Evolutionary conservation across 2,888 invertebrate genomes (phyloP).

Genomic region (Drosophila greeni): DNA sequence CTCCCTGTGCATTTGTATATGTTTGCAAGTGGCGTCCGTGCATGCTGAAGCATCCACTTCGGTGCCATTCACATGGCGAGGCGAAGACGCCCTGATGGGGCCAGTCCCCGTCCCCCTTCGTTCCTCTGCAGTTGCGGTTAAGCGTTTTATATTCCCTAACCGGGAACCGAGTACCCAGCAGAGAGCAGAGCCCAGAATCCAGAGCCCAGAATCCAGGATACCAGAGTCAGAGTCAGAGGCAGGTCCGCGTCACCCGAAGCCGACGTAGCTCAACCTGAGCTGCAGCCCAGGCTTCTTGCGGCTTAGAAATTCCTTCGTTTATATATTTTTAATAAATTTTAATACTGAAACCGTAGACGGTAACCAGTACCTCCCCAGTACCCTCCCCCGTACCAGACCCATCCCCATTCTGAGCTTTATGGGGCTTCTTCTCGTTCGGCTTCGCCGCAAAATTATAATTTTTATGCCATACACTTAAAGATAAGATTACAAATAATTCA

Average conservation of each 20-base stretch:
- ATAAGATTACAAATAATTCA: slow-evolving; percentile 66
- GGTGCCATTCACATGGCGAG: slow-evolving; percentile 66
- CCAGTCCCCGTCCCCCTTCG: too few relatives aligned
- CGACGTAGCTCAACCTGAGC: slow-evolving; percentile 25
- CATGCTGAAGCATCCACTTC: slow-evolving; percentile 74
- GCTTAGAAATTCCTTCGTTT: slow-evolving; percentile 53
- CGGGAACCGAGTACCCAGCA: neutral
- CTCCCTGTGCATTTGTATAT: slow-evolving; percentile 17
- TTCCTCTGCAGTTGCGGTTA: slow-evolving; percentile 52
- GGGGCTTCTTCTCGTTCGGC: slow-evolving; percentile 54
- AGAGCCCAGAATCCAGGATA: slow-evolving; percentile 4
- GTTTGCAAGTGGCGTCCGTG: slow-evolving; percentile 68
- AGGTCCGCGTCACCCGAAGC: slow-evolving; percentile 23
- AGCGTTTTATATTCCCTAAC: slow-evolving; percentile 49
- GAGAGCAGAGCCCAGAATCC: slow-evolving; percentile 3
- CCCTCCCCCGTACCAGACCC: too few relatives aligned
- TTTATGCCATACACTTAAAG: slow-evolving; percentile 69
- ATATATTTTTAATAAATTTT: slow-evolving; percentile 68
- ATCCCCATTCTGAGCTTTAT: slow-evolving; percentile 29
- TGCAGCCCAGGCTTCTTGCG: slow-evolving; percentile 46
- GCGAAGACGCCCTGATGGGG: slow-evolving; percentile 28
- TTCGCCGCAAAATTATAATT: slow-evolving; percentile 62
- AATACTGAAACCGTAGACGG: slow-evolving; percentile 68
- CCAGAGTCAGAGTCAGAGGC: slow-evolving; percentile 23
- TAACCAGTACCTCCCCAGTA: neutral